Evolutionary conservation across 64 coral and sea anemone genomes (phyloP).

Genomic region (Pocillopora damicornis): DNA sequence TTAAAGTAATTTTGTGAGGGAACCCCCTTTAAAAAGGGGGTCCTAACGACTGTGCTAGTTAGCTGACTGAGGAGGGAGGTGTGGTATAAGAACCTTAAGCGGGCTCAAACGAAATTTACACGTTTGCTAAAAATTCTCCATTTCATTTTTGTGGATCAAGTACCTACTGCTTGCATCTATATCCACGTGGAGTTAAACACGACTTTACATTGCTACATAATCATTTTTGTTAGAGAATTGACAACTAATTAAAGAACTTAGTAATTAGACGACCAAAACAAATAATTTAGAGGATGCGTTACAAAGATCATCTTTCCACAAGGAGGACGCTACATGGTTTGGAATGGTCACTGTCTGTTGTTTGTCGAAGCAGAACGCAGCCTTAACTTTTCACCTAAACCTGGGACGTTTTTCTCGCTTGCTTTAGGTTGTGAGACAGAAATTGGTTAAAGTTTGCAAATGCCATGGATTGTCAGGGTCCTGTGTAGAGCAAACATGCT

Average conservation of each 20-base stretch:
- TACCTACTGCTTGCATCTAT: too few relatives aligned
- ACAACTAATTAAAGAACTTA: too few relatives aligned
- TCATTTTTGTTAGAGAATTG: too few relatives aligned
- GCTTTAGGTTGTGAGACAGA: slow-evolving; percentile 72
- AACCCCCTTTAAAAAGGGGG: not conserved
- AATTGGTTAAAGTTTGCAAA: slow-evolving; percentile 68
- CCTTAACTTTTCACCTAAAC: not conserved
- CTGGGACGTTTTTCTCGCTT: slow-evolving; percentile 32
- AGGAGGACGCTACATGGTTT: too few relatives aligned
- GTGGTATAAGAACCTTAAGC: slow-evolving; percentile 34
- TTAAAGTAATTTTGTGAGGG: too few relatives aligned
- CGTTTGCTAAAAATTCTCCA: too few relatives aligned
- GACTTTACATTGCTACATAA: too few relatives aligned
- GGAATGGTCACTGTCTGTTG: not conserved
- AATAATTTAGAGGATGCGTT: too few relatives aligned
- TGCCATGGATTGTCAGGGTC: slow-evolving; percentile 73
- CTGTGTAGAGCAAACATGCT: slow-evolving; percentile 68
- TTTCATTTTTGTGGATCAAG: too few relatives aligned
- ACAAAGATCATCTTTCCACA: too few relatives aligned
- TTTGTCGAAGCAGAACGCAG: not conserved
- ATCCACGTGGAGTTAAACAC: too few relatives aligned
- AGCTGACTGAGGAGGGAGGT: not conserved
- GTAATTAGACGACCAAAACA: too few relatives aligned
- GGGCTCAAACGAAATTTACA: not conserved
- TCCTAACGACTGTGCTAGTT: not conserved